Conservation (phyloP, 2,797 vertebrate species). For the Sebastes diploproa region DNA sequence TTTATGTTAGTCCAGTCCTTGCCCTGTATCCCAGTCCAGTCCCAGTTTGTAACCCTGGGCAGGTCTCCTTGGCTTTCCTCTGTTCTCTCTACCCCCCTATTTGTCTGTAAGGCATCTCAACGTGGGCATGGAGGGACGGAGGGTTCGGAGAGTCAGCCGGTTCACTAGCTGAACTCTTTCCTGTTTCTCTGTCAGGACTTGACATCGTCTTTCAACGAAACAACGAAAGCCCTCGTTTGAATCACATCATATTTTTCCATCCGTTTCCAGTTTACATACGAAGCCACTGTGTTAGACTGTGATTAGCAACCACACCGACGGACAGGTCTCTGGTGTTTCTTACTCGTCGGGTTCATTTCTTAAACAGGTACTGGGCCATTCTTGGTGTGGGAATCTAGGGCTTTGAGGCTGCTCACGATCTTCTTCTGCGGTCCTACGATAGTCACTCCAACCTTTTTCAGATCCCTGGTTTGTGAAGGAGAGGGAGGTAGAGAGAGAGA, state of each 20-base stretch:
- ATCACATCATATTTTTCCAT: constrained; percentile 32
- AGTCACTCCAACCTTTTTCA: constrained; percentile 95
- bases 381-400: constrained; percentile 94
- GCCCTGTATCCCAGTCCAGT: constrained; percentile 35
- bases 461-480: constrained; percentile 84
- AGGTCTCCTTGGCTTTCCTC: constrained; percentile 26
- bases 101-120: constrained; percentile 79
- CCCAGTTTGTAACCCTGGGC: constrained; percentile 38
- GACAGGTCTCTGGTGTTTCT: constrained; percentile 48
- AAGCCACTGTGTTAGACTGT: constrained; percentile 56
- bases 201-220: constrained; percentile 43
- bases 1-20: constrained; percentile 39
- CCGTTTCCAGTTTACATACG: constrained; percentile 40
- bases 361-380: constrained; percentile 95
- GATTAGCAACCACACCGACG: constrained; percentile 43
- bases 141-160: constrained; percentile 42
- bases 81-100: constrained; percentile 22
- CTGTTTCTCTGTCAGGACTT: constrained; percentile 30
- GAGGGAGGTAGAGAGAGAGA: constrained; percentile 9
- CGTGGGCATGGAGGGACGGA: constrained; percentile 56
- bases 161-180: constrained; percentile 31
- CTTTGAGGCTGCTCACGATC: constrained; percentile 96
- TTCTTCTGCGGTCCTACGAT: constrained; percentile 96
- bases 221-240: constrained; percentile 45
- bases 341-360: constrained; percentile 50